Percentiles rank a stretch among this genome's conserved stretches.
phyloP scores from a whole-genome alignment of 2,113 vertebrate genomes.

The Megaceryle maxima region DNA sequence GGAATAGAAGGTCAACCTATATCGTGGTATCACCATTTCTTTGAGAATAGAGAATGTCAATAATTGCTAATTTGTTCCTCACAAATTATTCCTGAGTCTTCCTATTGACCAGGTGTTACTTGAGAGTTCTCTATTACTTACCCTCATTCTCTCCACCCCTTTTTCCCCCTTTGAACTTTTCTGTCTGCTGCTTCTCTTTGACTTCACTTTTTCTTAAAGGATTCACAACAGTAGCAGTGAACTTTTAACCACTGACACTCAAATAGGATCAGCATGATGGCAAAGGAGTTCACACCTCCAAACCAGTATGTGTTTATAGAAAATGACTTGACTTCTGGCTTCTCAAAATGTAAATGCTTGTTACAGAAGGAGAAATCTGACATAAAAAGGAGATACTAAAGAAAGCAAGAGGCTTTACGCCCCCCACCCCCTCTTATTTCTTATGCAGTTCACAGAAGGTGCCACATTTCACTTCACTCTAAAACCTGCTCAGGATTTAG shows the following conservation, averaged over 20 bases:
- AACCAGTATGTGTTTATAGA: neutral
- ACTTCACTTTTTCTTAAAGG: neutral
- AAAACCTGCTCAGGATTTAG: neutral
- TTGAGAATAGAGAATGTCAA: neutral
- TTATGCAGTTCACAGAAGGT: neutral
- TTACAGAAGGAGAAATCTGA: neutral
- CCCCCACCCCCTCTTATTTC: neutral
- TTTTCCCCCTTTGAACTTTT: neutral
- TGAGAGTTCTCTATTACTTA: neutral
- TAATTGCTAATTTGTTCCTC: neutral
- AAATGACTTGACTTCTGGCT: neutral
- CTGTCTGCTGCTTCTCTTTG: neutral
- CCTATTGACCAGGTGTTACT: neutral
- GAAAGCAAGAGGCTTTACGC: neutral
- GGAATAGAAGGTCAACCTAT: neutral
- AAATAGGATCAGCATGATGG: neutral
- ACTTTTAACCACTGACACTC: conserved; percentile 3
- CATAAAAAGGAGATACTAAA: neutral
- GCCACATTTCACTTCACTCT: neutral
- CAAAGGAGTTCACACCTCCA: conserved; percentile 10
- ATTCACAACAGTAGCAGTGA: neutral
- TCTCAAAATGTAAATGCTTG: neutral
- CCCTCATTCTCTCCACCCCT: neutral
- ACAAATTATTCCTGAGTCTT: neutral
- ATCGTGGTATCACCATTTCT: neutral